Evolutionary conservation across 2,113 vertebrate genomes (phyloP), one percentile per base, ranked within the genome.

Genomic region (Hippolais icterina): DNA sequence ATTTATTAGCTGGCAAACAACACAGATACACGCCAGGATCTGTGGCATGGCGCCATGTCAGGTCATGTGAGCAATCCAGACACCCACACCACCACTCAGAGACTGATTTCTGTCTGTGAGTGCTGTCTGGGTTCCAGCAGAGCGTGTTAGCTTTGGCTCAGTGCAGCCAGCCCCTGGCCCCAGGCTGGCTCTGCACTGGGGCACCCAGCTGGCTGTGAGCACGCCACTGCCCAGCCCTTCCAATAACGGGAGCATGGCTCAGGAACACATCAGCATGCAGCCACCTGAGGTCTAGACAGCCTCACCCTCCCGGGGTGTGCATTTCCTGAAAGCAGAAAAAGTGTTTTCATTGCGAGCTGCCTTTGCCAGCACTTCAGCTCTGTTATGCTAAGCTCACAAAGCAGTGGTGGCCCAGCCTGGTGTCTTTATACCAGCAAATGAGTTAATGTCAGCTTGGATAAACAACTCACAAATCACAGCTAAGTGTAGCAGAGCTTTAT

Each of bases 131-230:
- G 46, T 15, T 92, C 64, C 86, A 78, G 71, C 68, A 37, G 68
- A 47, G 29, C 0, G 2, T 63, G 80, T 80, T 77, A 46, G 42
- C 21, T 80, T 81, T 86, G 94, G 76, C 92, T 79, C 22, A 11
- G 16, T 0, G 21, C 35, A 12, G 22, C n/a, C 8, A 0, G 1
- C 9, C 14, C 17, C 41, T 0, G 0, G 63, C 49, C 69, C 25
- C 39, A 37, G 52, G 60, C 57, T 74, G 65, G 60, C 65, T 84
- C 60, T 18, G 37, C 0, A 0, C 65, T 16, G 66, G 50, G 57
- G 37, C 82, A 49, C 64, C 49, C 82, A 72, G 57, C 81, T 82
- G 92, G 56, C 63, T 2, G 0, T 3, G 19, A 86, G 63, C 49
- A 15, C 27, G 28, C 5, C 24, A 5, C 46, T 6, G 2, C 6